Evolutionary conservation across 2,888 invertebrate genomes (phyloP), one percentile per base, ranked within the genome.

Genomic region (Ischnura elegans): DNA sequence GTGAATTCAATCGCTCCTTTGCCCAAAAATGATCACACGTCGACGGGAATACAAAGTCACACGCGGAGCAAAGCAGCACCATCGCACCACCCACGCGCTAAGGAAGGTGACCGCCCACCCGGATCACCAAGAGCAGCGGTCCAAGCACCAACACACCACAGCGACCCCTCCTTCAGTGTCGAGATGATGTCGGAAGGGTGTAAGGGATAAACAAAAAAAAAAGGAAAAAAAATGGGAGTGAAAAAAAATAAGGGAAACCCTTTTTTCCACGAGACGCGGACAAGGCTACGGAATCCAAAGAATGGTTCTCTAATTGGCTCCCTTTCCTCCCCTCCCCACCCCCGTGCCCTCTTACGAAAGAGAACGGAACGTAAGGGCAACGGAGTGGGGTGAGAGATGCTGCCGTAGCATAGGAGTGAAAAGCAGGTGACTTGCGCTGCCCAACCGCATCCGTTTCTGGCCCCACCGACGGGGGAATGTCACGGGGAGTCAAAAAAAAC

Each of bases 261-360:
- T n/a, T 90, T 90, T 90, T 66, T 61, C 90, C 42, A 42, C 43
- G 90, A 45, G 43, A 61, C 61, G 61, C 90, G 90, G 45, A 90
- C 90, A 90, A 90, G 90, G 90, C 90, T 90, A 42, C 90, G 90
- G 90, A 90, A 90, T 90, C 90, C 61, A 55, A 43, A 66, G 90
- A 90, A 90, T 90, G 90, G 90, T 42, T 66, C 90, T 90, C 90
- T 90, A 90, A 90, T 90, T 90, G 90, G 90, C 90, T 90, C 87
- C 90, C 90, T 66, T 90, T 90, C 61, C 90, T 43, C 43, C 43
- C 13, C 36, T 10, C 76, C 76, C 36, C 61, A 36, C n/a, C 76
- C 36, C 5, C 76, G 29, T 16, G 10, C 76, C 1, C 76, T 13
- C 36, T 10, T n/a, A n/a, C n/a, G 4, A 29, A 29, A n/a, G 47